Conservation (phyloP, 2,888 invertebrate species). For the Drosophila austrosaltans region DNA sequence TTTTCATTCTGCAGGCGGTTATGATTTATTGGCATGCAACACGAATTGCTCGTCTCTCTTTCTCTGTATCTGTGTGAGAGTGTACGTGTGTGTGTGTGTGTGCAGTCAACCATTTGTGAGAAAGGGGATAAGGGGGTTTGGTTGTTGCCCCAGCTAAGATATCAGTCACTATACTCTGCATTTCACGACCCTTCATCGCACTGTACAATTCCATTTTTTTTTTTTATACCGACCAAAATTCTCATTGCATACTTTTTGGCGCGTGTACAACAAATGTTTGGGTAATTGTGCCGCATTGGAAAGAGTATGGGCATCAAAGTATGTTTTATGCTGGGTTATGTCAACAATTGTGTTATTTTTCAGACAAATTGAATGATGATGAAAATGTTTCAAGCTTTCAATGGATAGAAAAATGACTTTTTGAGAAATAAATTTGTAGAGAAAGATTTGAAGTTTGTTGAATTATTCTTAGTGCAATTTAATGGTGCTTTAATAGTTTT, state of each 20-base stretch:
- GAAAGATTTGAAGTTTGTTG: too few relatives aligned
- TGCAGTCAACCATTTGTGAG: constrained; percentile 54
- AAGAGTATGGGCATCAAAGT: too few relatives aligned
- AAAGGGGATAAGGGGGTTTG: constrained; percentile 20
- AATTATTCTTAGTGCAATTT: too few relatives aligned
- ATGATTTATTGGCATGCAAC: constrained; percentile 77
- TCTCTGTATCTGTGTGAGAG: constrained; percentile 14
- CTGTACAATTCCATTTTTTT: constrained; percentile 28
- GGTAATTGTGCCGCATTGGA: constrained; percentile 17
- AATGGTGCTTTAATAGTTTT: too few relatives aligned
- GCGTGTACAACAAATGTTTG: constrained; percentile 15
- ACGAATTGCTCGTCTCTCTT: constrained; percentile 56
- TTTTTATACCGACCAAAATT: not conserved
- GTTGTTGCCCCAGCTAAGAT: constrained; percentile 44
- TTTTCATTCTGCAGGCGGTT: constrained; percentile 51
- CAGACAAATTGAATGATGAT: not conserved
- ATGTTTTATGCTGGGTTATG: not conserved
- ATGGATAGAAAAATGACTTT: too few relatives aligned
- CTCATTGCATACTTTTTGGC: constrained; percentile 17
- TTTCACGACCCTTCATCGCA: not conserved
- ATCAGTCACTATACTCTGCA: constrained; percentile 37
- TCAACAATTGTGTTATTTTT: not conserved
- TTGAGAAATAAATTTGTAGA: too few relatives aligned
- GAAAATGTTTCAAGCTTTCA: not conserved
- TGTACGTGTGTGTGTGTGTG: constrained; percentile 53